Base-by-base conservation (phyloP, 2,113 vertebrate species). In the Anarhynchus alexandrinus region DNA sequence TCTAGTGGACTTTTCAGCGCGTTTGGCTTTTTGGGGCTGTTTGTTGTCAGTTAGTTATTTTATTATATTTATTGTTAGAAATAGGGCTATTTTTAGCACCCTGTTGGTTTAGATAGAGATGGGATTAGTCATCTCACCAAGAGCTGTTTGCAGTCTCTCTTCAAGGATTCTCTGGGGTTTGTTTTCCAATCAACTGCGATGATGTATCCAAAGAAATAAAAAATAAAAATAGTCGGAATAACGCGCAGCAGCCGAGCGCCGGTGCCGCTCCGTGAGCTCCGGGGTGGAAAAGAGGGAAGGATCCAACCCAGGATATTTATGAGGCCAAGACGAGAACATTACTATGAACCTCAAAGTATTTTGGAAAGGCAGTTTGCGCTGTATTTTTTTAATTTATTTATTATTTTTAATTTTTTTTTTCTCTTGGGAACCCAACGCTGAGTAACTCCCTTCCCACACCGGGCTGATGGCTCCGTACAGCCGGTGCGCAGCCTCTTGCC, bases 61-160 rank as follows among this genome's bases (percentile, higher is more conserved):
- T 74, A 71, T 85, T 78, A 57, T 93, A 87, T 95, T 96, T 97
- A 93, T 97, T 96, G 94, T 97, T 95, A 96, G 96, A 93, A 95
- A 89, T 69, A 9, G 58, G 10, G 70, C 71, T 97, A 96, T 96
- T 97, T 97, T 97, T 97, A 96, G 96, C 90, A 7, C 1, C 3
- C 82, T 57, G 88, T 94, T 95, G 85, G 94, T 95, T 96, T 88
- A 93, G 94, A 59, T 84, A 30, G 94, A 91, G 93, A 82, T 69
- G 82, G 94, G 79, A 96, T 97, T 97, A 95, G 85, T 96, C 96
- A 97, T 95, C 96, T 67, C 92, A 96, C 90, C 86, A 42, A 87
- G 93, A 79, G 93, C 87, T 96, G 93, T 94, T 95, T 95, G 92
- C 96, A 74, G 87, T 64, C 94, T 95, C 94, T 96, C 94, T 94